Evolutionary conservation across 2,888 invertebrate species (phyloP).

Genomic region (Asteroscopus sphinx): DNA sequence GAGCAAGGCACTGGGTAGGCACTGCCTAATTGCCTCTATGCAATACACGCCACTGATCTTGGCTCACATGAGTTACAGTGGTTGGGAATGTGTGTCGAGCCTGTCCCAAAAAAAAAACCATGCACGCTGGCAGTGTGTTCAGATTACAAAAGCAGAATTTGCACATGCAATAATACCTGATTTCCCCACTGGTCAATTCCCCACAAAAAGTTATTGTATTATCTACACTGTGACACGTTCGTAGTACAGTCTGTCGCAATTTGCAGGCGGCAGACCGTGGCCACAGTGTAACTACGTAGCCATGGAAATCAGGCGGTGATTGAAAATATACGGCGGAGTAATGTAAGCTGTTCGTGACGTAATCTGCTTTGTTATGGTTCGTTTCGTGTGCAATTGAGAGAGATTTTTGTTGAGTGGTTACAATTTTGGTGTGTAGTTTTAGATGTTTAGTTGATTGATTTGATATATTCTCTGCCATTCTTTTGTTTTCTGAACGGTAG

Average conservation of each 20-base stretch:
- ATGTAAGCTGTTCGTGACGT: neutral
- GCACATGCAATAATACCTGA: neutral
- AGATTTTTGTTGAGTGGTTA: neutral
- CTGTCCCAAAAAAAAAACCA: too few species aligned
- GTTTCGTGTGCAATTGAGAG: neutral
- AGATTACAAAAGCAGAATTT: too few species aligned
- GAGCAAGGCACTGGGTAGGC: too few species aligned
- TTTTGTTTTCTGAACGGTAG: neutral
- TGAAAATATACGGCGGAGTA: constrained; percentile 22
- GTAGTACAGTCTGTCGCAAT: constrained; percentile 40
- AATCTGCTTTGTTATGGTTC: constrained; percentile 1
- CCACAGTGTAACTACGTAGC: constrained; percentile 20
- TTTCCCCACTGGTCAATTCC: neutral
- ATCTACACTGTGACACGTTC: constrained; percentile 11
- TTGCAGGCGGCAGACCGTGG: constrained; percentile 39
- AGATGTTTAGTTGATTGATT: neutral
- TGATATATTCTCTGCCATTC: neutral
- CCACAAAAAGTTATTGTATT: neutral
- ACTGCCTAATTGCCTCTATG: too few species aligned
- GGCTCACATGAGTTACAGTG: too few species aligned
- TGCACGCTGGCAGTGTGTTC: too few species aligned
- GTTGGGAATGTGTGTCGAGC: too few species aligned
- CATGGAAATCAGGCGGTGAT: constrained; percentile 27
- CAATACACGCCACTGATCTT: too few species aligned
- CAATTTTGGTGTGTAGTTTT: neutral